Percentiles rank a stretch among this genome's conserved stretches.
phyloP scores from a whole-genome alignment of 1,140 invertebrate species.

The Dendroctonus valens region DNA sequence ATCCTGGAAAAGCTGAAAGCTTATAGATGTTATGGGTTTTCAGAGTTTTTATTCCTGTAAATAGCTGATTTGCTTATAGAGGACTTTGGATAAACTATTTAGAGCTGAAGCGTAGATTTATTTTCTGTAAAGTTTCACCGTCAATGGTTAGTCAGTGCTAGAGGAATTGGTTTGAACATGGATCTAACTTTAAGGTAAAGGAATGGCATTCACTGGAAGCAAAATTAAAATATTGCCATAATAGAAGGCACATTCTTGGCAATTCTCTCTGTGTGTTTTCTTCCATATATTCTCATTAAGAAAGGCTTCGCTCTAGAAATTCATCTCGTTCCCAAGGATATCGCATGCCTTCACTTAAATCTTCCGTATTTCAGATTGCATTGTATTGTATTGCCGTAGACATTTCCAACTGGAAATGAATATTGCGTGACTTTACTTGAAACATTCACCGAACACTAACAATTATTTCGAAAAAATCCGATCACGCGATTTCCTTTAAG shows the following conservation, averaged over 20 bases:
- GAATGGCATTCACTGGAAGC: too few relatives aligned
- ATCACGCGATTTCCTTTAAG: conserved; percentile 2
- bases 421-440: not conserved
- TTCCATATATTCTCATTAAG: conserved; percentile 9
- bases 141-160: too few relatives aligned
- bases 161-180: too few relatives aligned
- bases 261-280: conserved; percentile 2
- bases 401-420: conserved; percentile 2
- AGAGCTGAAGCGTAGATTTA: too few relatives aligned
- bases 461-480: not conserved
- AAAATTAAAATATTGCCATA: not conserved
- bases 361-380: not conserved
- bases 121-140: too few relatives aligned
- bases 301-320: not conserved
- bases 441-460: not conserved
- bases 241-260: not conserved
- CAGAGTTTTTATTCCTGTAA: not conserved
- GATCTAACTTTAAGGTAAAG: too few relatives aligned
- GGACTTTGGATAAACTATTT: too few relatives aligned
- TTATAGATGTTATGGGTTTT: conserved; percentile 11
- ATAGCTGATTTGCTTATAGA: too few relatives aligned
- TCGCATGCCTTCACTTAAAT: conserved; percentile 8
- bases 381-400: conserved; percentile 6
- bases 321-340: conserved; percentile 8
- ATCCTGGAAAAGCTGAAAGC: conserved; percentile 13